These are phyloP conservation scores for Tauraco hartlaubi DNA, from an alignment of 2,797 vertebrate species.

Conservation along the genomic window DNA sequence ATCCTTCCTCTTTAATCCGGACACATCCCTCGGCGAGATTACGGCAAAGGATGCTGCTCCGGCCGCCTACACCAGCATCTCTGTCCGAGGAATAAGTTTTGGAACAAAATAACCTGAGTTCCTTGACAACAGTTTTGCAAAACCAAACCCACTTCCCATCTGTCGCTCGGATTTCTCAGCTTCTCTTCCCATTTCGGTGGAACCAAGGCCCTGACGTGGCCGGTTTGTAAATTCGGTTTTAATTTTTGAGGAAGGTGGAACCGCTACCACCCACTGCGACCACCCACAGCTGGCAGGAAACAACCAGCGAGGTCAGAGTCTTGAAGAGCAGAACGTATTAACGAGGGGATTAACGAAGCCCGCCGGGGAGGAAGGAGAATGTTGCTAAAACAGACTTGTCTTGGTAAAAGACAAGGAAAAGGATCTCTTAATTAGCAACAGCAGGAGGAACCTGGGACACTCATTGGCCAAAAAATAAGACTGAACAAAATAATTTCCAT, in stretches of 20 bases:
- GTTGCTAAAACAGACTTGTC: not conserved
- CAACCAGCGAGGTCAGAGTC: not conserved
- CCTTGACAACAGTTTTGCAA: not conserved
- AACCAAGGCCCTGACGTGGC: not conserved
- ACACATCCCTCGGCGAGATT: not conserved
- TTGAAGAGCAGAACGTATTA: accelerated
- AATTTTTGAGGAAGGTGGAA: not conserved
- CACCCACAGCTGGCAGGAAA: not conserved
- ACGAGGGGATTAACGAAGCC: not conserved
- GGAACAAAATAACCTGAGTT: not conserved
- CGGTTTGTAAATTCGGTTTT: too few relatives aligned
- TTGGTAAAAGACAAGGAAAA: not conserved
- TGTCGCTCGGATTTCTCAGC: not conserved
- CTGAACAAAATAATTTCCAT: not conserved
- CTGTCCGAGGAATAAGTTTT: not conserved
- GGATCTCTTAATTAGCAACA: not conserved
- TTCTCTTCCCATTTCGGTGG: too few relatives aligned
- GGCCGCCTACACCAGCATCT: not conserved
- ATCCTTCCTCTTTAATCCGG: not conserved
- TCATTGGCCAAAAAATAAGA: not conserved
- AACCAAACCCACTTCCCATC: not conserved
- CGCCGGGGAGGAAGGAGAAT: not conserved
- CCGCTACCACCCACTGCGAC: accelerated
- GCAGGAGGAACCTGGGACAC: not conserved
- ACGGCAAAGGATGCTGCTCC: not conserved